These are phyloP conservation scores for Lasioglossum malachurum DNA, from an alignment of 2,888 invertebrate genomes.

Conservation along the genomic window DNA sequence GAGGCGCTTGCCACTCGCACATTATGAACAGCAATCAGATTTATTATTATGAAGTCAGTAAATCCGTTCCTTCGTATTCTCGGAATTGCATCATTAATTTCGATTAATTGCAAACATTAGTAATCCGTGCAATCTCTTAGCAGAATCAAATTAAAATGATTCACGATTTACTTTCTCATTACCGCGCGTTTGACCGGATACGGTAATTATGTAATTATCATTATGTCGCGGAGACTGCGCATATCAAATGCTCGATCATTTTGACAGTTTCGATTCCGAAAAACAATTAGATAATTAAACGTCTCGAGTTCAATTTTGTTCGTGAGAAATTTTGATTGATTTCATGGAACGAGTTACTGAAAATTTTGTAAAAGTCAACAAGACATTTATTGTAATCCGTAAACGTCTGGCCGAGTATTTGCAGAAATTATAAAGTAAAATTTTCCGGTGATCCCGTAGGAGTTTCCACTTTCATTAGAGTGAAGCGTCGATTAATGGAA, in stretches of 20 bases:
- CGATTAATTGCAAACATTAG: not conserved
- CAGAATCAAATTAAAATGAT: not conserved
- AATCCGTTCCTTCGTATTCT: not conserved
- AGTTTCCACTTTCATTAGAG: constrained; percentile 23
- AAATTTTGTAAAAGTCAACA: not conserved
- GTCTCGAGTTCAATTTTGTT: not conserved
- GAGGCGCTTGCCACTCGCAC: not conserved
- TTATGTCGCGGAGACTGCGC: not conserved
- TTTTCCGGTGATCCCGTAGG: not conserved
- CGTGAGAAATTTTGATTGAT: not conserved
- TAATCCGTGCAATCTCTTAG: not conserved
- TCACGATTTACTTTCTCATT: not conserved
- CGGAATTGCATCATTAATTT: not conserved
- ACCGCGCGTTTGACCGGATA: not conserved
- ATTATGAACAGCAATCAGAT: not conserved
- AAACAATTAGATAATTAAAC: not conserved
- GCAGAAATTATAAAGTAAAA: constrained; percentile 30
- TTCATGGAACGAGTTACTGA: not conserved
- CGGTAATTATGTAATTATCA: not conserved
- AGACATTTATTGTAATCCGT: not conserved
- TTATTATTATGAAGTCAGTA: not conserved
- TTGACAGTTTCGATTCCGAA: not conserved
- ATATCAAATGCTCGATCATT: not conserved
- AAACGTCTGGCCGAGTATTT: not conserved
- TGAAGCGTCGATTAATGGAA: constrained; percentile 20